Base-by-base conservation (phyloP, 2,888 invertebrate genomes). In the Epinotia brunnichana region DNA sequence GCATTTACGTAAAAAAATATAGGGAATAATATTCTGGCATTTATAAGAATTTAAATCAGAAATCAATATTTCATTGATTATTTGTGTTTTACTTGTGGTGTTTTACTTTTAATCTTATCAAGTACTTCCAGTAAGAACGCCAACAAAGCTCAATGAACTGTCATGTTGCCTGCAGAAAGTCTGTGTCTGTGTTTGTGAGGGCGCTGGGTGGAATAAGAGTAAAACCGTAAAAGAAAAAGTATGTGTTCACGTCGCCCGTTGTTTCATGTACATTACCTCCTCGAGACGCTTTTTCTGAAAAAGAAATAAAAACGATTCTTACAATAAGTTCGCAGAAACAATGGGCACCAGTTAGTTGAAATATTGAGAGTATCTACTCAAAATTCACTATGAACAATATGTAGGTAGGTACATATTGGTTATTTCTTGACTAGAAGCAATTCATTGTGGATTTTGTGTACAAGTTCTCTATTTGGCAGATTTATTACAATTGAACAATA, bases 271-370 rank as follows among this genome's bases (percentile, higher is more conserved):
- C 88, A 85, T 90, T 93, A 96, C 96, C 96, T 96, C 96, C 92
- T 96, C 96, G 94, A 96, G 94, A 93, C 95, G 95, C 93, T 95
- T 96, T 94, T 94, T 96, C 96, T 96, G 95, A 81, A 95, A 96
- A 94, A 93, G 85, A 90, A 91, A 93, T 89, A 87, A 87, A 87
- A 82, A 81, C 83, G 81, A 86, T 85, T 88, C 88, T 82, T 72
- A 75, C 44, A 73, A 74, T 74, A 76, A 64, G 76, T 75, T 61
- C 60, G 11, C 35, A 19, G 17, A 24, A 21, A 63, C 19, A 51
- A 62, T 48, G 24, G 41, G 61, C 7, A 56, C 21, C n/a, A 35
- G 67, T 72, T 72, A 72, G 61, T 72, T 21, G 13, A 21, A 48
- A 68, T 48, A 67, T 67, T 35, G 56, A 39, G 41, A 29, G 51